Base-by-base conservation (phyloP, 2,797 vertebrate species). In the Pseudomugil tenellus region DNA sequence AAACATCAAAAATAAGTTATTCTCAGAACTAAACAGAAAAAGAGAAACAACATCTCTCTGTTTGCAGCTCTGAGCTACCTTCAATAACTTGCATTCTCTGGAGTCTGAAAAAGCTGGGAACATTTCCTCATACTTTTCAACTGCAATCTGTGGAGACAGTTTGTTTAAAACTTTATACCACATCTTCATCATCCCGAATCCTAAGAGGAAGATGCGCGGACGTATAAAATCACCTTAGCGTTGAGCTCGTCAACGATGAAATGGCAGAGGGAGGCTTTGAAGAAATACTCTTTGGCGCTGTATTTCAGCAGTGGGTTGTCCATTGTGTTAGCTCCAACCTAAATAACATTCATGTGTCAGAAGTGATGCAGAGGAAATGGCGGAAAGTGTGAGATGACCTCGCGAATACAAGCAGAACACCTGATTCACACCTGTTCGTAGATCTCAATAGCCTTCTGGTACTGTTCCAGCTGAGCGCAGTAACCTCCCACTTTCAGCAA, bases 51-150 rank as follows among this genome's bases (percentile, higher is more conserved):
- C 31, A 60, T 49, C 65, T 57, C 26, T 70, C 51, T 9, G 21
- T 0, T 17, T 16, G n/a, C 9, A 25, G 32, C 25, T 54, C 21
- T 11, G 25, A 64, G 75, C 85, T 89, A 98, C 98, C 96, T 99
- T 99, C 90, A 99, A 80, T 80, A 99, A 91, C 85, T 99, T 98
- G 93, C 98, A 99, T 88, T 99, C 98, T 92, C 98, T 94, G 29
- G 98, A 99, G 87, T 99, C 98, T 41, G 98, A 96, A 91, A 98
- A 99, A 0, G 97, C 98, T 0, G 98, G 98, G 86, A 99, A 99
- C 98, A 99, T 98, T 90, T 99, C 97, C 80, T 99, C 98, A 0
- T 99, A 99, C 63, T 99, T 99, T 86, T 97, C 98, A 52, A 99
- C 90, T 0, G 98, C 98, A 9, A 99, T 96, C 98, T 99, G 76